phyloP scores from a whole-genome alignment of 2,888 invertebrate genomes.

The Scaptomyza caliginosa region DNA sequence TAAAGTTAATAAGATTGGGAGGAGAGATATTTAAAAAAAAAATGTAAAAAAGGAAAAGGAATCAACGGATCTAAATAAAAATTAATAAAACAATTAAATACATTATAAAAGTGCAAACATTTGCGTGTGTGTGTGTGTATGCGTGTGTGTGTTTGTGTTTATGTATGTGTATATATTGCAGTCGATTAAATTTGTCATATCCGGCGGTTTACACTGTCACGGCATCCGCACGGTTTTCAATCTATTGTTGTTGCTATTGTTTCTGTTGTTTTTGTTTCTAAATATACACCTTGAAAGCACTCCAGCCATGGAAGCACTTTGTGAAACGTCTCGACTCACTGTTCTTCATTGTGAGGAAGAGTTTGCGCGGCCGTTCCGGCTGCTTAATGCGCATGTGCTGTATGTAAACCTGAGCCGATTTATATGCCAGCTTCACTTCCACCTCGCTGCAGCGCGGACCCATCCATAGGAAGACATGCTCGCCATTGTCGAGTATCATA shows the following conservation, averaged over 20 bases:
- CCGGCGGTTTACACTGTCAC: constrained; percentile 61
- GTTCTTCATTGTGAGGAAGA: constrained; percentile 97
- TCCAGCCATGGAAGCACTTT: constrained; percentile 99
- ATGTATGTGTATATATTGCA: constrained; percentile 41
- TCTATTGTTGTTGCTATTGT: background rate
- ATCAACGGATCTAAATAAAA: constrained; percentile 64
- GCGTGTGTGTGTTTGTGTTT: constrained; percentile 6
- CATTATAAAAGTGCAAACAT: constrained; percentile 74
- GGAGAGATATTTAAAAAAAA: constrained; percentile 31
- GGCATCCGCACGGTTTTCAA: constrained; percentile 47
- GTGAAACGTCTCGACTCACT: constrained; percentile 97
- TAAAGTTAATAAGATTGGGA: constrained; percentile 52
- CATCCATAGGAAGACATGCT: constrained; percentile 98
- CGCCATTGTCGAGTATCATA: constrained; percentile 99
- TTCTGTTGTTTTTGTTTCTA: constrained; percentile 28
- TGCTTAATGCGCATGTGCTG: constrained; percentile 98
- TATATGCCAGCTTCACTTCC: constrained; percentile 98
- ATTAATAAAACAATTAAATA: constrained; percentile 68
- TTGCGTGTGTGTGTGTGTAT: constrained; percentile 22
- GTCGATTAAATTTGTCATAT: constrained; percentile 56
- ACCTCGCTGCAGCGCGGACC: constrained; percentile 99
- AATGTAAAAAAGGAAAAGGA: constrained; percentile 26
- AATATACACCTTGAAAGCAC: constrained; percentile 88
- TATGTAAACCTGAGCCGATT: constrained; percentile 99
- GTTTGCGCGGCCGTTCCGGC: constrained; percentile 94